A percentile compares a stretch with the other conserved stretches of the same genome.
Conservation (phyloP, 1,140 invertebrate genomes). For the Heliconius nattereri region DNA sequence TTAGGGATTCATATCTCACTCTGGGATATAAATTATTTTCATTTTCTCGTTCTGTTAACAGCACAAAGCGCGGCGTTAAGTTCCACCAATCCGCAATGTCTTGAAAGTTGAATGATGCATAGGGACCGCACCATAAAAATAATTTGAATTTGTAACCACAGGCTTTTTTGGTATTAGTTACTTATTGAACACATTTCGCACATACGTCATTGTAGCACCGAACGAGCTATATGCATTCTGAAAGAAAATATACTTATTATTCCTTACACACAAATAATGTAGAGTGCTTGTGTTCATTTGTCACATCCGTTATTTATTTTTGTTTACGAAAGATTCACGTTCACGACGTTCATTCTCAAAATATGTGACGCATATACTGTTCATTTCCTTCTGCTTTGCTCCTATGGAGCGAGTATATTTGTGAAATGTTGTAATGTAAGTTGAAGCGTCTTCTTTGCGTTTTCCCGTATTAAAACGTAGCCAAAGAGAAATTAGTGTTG, state of each 20-base stretch:
- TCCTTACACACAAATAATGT: neutral
- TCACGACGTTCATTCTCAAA: neutral
- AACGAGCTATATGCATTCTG: neutral
- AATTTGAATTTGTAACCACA: too few species aligned
- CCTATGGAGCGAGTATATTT: neutral
- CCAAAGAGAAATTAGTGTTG: too few species aligned
- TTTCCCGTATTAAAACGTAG: too few species aligned
- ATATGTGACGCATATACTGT: slow-evolving; percentile 7
- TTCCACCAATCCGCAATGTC: too few species aligned
- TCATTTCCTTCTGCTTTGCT: neutral
- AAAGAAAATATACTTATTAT: neutral
- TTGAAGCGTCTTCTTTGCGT: neutral
- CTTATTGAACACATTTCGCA: too few species aligned
- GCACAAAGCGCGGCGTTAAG: neutral
- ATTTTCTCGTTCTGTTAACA: too few species aligned
- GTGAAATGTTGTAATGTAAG: neutral
- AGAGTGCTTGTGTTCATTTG: slow-evolving; percentile 4
- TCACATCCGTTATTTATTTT: slow-evolving; percentile 15
- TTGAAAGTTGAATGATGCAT: too few species aligned
- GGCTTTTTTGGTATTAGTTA: too few species aligned
- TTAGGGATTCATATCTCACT: too few species aligned
- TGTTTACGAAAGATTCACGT: slow-evolving; percentile 1
- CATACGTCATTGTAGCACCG: too few species aligned
- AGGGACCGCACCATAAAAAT: too few species aligned
- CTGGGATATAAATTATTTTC: too few species aligned